These are phyloP conservation scores for Ptilorrhoa leucosticta DNA, from an alignment of 2,113 vertebrate species.

Conservation along the genomic window DNA sequence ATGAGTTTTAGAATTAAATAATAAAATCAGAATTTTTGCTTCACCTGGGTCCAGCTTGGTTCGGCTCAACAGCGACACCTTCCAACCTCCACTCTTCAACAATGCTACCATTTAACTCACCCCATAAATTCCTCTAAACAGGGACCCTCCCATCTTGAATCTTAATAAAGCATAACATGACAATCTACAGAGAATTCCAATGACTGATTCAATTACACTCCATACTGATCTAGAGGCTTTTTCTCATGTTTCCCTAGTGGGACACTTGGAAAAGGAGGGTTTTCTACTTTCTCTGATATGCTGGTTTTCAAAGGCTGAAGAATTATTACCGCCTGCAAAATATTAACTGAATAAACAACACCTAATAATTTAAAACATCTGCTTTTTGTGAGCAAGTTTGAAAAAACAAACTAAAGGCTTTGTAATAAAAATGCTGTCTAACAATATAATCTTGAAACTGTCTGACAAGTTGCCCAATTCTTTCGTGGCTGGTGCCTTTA, in stretches of 20 bases:
- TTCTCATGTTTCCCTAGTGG: not conserved
- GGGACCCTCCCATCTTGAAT: not conserved
- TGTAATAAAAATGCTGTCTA: slow-evolving; percentile 31
- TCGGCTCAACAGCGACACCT: too few species aligned
- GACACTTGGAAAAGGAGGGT: not conserved
- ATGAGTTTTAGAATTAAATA: too few species aligned
- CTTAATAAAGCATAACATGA: not conserved
- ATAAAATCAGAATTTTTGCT: too few species aligned
- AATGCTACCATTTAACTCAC: not conserved
- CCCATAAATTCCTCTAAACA: not conserved
- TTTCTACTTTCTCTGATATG: not conserved
- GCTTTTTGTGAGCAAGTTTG: not conserved
- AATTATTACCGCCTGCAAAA: slow-evolving; percentile 25
- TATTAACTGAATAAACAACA: slow-evolving; percentile 19
- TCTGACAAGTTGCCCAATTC: slow-evolving; percentile 11
- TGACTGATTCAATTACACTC: not conserved
- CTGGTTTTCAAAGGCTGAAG: not conserved
- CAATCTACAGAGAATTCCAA: not conserved
- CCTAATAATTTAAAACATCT: slow-evolving; percentile 17
- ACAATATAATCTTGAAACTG: not conserved
- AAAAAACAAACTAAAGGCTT: slow-evolving; percentile 21
- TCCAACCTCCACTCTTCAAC: not conserved
- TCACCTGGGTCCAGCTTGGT: too few species aligned
- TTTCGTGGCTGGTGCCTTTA: slow-evolving; percentile 45
- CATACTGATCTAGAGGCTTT: not conserved